A percentile compares a stretch with the other conserved stretches of the same genome.
Conservation (phyloP, 2,113 vertebrate genomes). For the Craseonycteris thonglongyai region DNA sequence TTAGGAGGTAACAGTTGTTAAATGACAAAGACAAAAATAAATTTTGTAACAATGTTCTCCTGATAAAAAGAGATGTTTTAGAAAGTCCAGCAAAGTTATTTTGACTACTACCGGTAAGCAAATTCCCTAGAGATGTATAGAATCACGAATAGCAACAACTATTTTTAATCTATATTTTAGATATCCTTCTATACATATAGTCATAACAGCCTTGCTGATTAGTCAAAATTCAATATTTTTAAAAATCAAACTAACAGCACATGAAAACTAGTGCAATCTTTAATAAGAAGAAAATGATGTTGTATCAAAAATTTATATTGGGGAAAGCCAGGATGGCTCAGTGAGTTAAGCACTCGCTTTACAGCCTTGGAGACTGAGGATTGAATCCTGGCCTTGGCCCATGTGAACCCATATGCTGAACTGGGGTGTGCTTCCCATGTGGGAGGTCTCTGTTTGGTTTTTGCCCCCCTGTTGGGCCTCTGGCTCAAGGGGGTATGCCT, state of each 20-base stretch:
- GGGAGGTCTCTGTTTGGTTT: too few species aligned
- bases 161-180: neutral
- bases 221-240: neutral
- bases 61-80: neutral
- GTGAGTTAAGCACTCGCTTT: too few species aligned
- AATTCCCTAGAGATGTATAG: neutral
- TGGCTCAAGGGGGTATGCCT: too few species aligned
- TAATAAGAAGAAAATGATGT: neutral
- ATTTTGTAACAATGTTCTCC: neutral
- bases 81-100: neutral
- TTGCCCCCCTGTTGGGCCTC: too few species aligned
- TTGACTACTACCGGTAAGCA: neutral
- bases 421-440: too few species aligned
- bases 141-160: neutral
- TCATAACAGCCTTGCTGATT: neutral
- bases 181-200: neutral
- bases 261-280: neutral
- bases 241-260: neutral
- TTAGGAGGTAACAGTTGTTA: neutral
- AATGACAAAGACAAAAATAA: neutral
- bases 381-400: too few species aligned
- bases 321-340: too few species aligned
- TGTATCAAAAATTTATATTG: slow-evolving; percentile 44
- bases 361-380: too few species aligned
- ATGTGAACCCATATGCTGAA: too few species aligned